These are phyloP conservation scores for Apodemia duryi DNA, from an alignment of 2,888 invertebrate genomes.

Conservation along the genomic window DNA sequence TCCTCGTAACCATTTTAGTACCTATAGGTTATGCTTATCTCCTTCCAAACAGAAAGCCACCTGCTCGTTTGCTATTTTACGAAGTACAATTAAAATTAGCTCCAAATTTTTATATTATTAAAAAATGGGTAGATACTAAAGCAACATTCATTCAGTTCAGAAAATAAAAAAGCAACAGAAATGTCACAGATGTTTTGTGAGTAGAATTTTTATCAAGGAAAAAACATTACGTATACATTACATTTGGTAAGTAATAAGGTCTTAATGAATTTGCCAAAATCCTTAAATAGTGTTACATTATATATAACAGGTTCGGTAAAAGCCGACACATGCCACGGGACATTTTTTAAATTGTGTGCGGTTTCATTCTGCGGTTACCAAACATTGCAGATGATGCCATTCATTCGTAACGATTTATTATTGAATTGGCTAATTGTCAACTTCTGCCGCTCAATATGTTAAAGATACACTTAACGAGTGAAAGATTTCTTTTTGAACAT, in stretches of 20 bases:
- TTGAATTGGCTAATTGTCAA: slow-evolving; percentile 56
- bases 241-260: slow-evolving; percentile 5
- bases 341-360: slow-evolving; percentile 50
- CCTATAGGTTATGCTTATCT: too few relatives aligned
- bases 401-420: slow-evolving; percentile 45
- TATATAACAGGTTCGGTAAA: slow-evolving; percentile 44
- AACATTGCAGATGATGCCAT: slow-evolving; percentile 51
- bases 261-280: slow-evolving; percentile 40
- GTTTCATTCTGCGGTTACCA: slow-evolving; percentile 66
- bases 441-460: slow-evolving; percentile 38
- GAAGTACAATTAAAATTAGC: too few relatives aligned
- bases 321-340: slow-evolving; percentile 44
- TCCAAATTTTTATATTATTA: too few relatives aligned
- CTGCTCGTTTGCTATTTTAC: too few relatives aligned
- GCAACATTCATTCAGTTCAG: too few relatives aligned
- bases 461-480: neutral
- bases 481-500: neutral
- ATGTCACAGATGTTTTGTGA: too few relatives aligned
- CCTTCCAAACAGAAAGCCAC: too few relatives aligned
- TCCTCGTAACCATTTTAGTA: too few relatives aligned
- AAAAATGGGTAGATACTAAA: too few relatives aligned
- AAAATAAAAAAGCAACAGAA: too few relatives aligned
- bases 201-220: too few relatives aligned
- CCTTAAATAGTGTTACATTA: slow-evolving; percentile 41
- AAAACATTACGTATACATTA: neutral